A percentile compares a stretch with the other conserved stretches of the same genome.
phyloP scores from a whole-genome alignment of 2,113 vertebrate genomes.

The Macrotus californicus region DNA sequence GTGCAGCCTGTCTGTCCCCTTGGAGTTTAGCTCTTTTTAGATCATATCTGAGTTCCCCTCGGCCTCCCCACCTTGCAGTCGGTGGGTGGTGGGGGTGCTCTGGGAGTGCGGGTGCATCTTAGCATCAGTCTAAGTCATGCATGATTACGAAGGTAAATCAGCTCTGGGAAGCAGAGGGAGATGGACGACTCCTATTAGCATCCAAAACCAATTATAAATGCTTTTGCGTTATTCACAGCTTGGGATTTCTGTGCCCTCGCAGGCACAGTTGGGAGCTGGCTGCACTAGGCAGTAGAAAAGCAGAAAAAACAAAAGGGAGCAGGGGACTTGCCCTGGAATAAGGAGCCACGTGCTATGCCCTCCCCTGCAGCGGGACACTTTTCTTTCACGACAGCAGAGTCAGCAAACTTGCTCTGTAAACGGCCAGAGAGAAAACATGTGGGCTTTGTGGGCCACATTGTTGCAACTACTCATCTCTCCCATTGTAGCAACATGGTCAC shows the following conservation, averaged over 20 bases:
- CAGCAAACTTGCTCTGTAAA: background rate
- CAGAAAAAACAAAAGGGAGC: background rate
- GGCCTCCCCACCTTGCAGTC: fast-evolving
- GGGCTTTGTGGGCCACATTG: background rate
- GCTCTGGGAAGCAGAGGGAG: background rate
- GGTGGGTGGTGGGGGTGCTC: background rate
- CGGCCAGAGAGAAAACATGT: background rate
- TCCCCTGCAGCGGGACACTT: background rate
- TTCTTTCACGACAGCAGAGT: background rate
- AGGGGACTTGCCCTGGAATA: background rate
- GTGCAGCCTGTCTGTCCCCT: background rate
- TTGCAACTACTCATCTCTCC: background rate
- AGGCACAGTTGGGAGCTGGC: background rate
- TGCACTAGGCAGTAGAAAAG: background rate
- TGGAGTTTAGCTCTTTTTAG: background rate
- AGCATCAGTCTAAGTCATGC: background rate
- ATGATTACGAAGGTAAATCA: background rate
- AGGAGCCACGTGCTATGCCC: fast-evolving
- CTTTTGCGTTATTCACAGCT: background rate
- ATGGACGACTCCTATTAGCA: background rate
- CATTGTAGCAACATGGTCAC: background rate
- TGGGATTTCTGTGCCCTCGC: background rate
- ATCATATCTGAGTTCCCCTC: background rate
- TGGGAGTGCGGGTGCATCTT: background rate
- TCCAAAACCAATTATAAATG: background rate